A percentile compares a stretch with the other conserved stretches of the same genome.
phyloP scores from a whole-genome alignment of 2,888 invertebrate species.

The Cryptocephalus moraei region DNA sequence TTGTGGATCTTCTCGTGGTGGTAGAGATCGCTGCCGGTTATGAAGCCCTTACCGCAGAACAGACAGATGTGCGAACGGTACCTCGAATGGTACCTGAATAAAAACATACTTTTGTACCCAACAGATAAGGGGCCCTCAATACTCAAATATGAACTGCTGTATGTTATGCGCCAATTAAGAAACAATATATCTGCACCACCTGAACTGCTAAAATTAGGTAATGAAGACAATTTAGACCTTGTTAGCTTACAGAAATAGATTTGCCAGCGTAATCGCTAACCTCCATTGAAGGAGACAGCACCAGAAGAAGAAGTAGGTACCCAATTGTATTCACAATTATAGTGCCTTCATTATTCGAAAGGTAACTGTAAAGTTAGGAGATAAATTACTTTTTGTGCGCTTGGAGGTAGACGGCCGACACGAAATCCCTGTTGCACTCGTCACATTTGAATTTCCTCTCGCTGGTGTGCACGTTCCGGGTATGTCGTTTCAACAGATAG shows the following conservation, averaged over 20 bases:
- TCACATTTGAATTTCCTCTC: constrained; percentile 30
- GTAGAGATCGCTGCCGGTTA: constrained; percentile 30
- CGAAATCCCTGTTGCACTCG: constrained; percentile 27
- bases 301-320: no score
- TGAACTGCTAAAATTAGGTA: no score
- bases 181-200: no score
- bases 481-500: constrained; percentile 27
- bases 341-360: not conserved
- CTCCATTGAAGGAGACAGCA: no score
- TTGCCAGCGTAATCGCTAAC: no score
- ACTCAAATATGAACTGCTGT: not conserved
- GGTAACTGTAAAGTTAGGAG: not conserved
- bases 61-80: constrained; percentile 29
- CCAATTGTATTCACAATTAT: no score
- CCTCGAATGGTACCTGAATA: constrained; percentile 22
- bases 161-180: no score
- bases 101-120: not conserved
- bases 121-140: not conserved
- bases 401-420: constrained; percentile 28
- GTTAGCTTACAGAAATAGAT: no score
- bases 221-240: no score
- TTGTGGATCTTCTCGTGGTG: constrained; percentile 34
- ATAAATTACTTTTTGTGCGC: constrained; percentile 25
- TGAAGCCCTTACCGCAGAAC: constrained; percentile 38
- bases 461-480: constrained; percentile 28